Evolutionary conservation across 2,113 vertebrate species (phyloP), one percentile per base, ranked within the genome.

Genomic region (Petromus typicus): DNA sequence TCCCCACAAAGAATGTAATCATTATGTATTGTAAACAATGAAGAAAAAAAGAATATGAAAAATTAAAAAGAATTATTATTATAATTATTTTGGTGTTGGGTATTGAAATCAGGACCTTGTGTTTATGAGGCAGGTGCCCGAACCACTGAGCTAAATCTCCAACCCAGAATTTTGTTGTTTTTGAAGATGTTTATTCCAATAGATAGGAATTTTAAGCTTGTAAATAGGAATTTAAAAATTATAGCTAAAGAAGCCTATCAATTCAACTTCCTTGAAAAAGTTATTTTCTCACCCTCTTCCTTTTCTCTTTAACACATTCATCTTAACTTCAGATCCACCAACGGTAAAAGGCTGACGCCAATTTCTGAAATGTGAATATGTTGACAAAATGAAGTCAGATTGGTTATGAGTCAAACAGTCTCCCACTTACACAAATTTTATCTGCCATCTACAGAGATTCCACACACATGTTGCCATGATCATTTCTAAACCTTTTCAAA

Each of bases 231-330:
- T 69, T 56, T 40, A 4, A 7, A 59, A 87, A 85, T 87, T 93
- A 51, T 90, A 80, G 64, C 20, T 89, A 95, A 89, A 45, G 63
- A 92, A 93, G 30, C 2, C 86, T 91, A 6, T 67, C 45, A 40
- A 94, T 91, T 88, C 32, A 66, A 79, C 91, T 11, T 86, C 23
- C 34, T 83, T 80, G 83, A 71, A 64, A 88, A 91, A 94, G n/a
- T 71, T 20, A 73, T 84, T 91, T 73, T 66, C 56, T 93, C 34
- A 92, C 51, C 0, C 0, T 34, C 23, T 2, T 9, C 25, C 54
- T 69, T 32, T 64, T 23, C 14, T 17, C 4, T n/a, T 78, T 11
- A 51, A 73, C 23, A 80, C 32, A 30, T 43, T 16, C 11, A 16
- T 7, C 59, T 96, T 85, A 71, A 73, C 91, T 86, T 95, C 32